These are phyloP conservation scores for Erebia aethiops DNA, from an alignment of 2,888 invertebrate species.

Conservation along the genomic window DNA sequence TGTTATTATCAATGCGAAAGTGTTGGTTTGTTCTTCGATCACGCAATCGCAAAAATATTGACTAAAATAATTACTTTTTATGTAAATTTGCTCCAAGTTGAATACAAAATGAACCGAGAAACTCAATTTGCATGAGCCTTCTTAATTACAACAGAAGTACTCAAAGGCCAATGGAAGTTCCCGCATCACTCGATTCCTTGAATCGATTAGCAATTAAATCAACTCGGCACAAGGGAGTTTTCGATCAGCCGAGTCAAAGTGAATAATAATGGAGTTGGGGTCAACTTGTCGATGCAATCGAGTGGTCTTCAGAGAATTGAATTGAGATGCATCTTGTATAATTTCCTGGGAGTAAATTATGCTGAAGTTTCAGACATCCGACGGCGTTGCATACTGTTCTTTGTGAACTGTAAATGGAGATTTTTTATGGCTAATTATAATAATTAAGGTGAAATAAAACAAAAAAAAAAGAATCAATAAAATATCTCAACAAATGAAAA, in stretches of 20 bases:
- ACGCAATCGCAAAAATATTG: neutral
- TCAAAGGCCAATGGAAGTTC: constrained; percentile 21
- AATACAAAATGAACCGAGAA: neutral
- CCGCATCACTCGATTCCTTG: constrained; percentile 11
- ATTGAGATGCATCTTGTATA: constrained; percentile 26
- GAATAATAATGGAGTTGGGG: constrained; percentile 35
- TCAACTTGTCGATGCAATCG: constrained; percentile 33
- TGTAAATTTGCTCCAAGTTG: neutral
- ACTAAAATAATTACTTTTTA: neutral
- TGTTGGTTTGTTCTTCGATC: neutral
- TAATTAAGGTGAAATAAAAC: too few relatives aligned
- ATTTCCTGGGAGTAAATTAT: constrained; percentile 20
- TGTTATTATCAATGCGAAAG: neutral
- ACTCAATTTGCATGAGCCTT: neutral
- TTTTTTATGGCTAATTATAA: too few relatives aligned
- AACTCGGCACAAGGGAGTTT: constrained; percentile 24
- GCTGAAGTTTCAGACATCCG: neutral
- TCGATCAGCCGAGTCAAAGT: constrained; percentile 28
- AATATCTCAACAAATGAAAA: too few relatives aligned
- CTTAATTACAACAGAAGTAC: constrained; percentile 5
- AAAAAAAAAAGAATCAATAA: too few relatives aligned
- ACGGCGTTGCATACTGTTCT: too few relatives aligned
- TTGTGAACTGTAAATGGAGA: neutral
- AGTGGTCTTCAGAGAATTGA: constrained; percentile 32
- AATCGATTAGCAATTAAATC: constrained; percentile 28